Percentiles rank a stretch among this genome's conserved stretches.
These are phyloP conservation scores for Chlorodrepanis virens DNA, from an alignment of 2,113 vertebrate species.

Conservation along the genomic window DNA sequence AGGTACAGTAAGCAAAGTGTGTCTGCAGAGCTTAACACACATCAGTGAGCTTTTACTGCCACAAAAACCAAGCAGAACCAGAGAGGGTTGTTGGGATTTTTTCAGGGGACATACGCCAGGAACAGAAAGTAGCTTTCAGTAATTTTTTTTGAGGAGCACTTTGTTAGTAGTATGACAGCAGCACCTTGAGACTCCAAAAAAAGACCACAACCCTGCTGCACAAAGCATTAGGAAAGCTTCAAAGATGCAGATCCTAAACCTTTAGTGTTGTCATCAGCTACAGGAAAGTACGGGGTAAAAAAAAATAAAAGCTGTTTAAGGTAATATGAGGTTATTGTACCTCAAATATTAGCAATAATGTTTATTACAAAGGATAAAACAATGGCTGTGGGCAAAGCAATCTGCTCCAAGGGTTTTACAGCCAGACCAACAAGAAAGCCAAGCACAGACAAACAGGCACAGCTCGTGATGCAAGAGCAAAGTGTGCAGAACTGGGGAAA, in stretches of 20 bases:
- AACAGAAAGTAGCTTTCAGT: conserved; percentile 21
- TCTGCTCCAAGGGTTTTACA: neutral
- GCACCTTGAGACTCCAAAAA: neutral
- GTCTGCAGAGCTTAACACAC: neutral
- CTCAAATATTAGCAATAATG: neutral
- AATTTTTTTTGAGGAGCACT: neutral
- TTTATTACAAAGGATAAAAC: neutral
- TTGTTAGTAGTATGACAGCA: neutral
- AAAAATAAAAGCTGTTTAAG: neutral
- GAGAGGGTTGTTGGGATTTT: neutral
- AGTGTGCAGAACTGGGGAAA: neutral
- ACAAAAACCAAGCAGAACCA: neutral
- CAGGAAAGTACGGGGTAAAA: neutral
- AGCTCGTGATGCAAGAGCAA: neutral
- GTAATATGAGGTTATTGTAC: neutral
- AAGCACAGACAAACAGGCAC: neutral
- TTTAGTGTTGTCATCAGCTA: neutral
- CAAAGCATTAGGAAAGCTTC: neutral
- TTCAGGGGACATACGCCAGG: neutral
- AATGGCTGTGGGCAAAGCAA: neutral
- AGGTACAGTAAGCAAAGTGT: neutral
- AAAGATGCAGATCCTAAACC: neutral
- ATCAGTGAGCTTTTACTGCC: neutral
- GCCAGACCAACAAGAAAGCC: neutral
- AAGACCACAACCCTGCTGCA: neutral